Conservation (phyloP, 37 sponge, comb jelly and placozoan species). For the Corticium candelabrum region DNA sequence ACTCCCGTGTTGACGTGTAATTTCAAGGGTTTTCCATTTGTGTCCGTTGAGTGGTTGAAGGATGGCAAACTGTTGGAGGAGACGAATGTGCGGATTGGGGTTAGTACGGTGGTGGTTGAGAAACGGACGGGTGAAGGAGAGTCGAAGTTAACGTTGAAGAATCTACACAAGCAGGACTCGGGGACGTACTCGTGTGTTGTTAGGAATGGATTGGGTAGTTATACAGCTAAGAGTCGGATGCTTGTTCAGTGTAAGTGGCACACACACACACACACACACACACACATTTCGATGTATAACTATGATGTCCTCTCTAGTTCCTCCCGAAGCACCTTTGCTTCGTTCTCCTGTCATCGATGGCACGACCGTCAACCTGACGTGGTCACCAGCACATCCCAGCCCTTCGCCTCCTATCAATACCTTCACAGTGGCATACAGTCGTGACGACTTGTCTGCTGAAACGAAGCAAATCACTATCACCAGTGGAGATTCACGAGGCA, state of each 20-base stretch:
- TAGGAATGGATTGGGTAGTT: not conserved
- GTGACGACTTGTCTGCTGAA: not conserved
- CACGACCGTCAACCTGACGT: too few relatives aligned
- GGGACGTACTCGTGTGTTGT: not conserved
- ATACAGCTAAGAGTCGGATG: not conserved
- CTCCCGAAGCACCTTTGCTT: too few relatives aligned
- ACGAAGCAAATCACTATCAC: not conserved
- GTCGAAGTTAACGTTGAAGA: not conserved
- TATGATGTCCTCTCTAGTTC: too few relatives aligned
- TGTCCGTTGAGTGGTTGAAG: not conserved
- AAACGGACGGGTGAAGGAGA: not conserved
- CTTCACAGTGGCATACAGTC: not conserved
- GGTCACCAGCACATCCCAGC: not conserved
- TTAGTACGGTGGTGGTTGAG: not conserved
- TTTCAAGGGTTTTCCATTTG: not conserved
- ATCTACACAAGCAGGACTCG: not conserved
- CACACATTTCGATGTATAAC: too few relatives aligned
- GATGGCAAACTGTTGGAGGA: not conserved
- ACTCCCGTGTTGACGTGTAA: not conserved
- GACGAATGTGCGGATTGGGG: not conserved
- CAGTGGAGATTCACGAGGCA: not conserved
- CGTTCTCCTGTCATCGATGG: too few relatives aligned
- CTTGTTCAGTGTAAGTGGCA: not conserved
- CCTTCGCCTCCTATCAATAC: not conserved
- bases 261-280: too few relatives aligned